Conservation (phyloP, 2,888 invertebrate species). For the Cheilosia grossa region DNA sequence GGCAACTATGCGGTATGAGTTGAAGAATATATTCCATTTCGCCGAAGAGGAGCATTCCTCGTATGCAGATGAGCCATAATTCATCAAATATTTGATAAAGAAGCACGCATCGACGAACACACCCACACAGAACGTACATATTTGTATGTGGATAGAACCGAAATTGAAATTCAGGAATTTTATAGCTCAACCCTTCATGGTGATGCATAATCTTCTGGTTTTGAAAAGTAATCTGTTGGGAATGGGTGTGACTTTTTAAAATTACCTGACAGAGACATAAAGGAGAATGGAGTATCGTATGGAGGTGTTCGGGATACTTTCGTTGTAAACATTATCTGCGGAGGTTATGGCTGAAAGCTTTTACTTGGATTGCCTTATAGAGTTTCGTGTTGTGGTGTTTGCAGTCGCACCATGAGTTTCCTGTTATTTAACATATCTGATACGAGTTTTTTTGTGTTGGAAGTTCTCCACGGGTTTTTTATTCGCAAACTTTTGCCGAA, state of each 20-base stretch:
- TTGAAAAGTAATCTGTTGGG: background rate
- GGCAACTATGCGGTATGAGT: background rate
- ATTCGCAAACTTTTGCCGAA: no score
- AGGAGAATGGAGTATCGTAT: background rate
- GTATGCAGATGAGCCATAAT: background rate
- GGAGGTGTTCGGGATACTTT: background rate
- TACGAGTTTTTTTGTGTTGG: no score
- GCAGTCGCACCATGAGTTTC: no score
- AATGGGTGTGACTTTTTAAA: constrained; percentile 32
- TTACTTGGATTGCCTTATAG: no score
- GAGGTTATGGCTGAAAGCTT: background rate
- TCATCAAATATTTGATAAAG: constrained; percentile 47
- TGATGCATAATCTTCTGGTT: constrained; percentile 17
- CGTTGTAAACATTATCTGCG: background rate
- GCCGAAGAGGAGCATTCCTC: background rate
- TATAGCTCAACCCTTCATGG: background rate
- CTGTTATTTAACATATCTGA: no score
- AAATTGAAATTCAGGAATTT: constrained; percentile 44
- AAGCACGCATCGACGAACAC: background rate
- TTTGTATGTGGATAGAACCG: background rate
- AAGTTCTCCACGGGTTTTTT: no score
- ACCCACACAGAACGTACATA: background rate
- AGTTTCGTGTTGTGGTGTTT: no score
- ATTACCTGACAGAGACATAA: constrained; percentile 1
- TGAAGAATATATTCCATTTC: constrained; percentile 1